Base-by-base conservation (phyloP, 2,888 invertebrate species). In the Tetragnatha montana region DNA sequence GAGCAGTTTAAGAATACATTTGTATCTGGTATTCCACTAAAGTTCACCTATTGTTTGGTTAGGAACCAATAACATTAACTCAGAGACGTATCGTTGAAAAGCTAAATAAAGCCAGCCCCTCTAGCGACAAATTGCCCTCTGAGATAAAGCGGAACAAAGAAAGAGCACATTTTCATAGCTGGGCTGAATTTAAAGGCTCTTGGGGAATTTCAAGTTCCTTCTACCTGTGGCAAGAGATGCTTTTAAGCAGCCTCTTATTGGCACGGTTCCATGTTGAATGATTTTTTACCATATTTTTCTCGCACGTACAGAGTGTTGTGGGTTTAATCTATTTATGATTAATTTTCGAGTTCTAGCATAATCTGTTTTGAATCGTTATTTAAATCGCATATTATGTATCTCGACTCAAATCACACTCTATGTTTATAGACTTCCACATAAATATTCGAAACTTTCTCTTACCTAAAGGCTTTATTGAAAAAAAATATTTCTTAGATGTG, bases 1-100 rank as follows among this genome's bases (percentile, higher is more conserved):
- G 80, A 89, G 75, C 80, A 81, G 84, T 89, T 89, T 85, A 89
- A 81, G 89, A 85, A 89, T 74, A 81, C 80, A 85, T 89, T 89
- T 85, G 76, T 89, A 85, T 89, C 85, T 89, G 80, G 84, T 85
- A 85, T 81, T 85, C 85, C 74, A 80, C 80, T 74, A 80, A 88
- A 80, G 83, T 88, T 80, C 85, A 84, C 84, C 75, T 84, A 81
- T 89, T 89, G 89, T 89, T 89, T 89, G 89, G 84, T 80, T 68
- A 84, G 79, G 70, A 85, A 84, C 89, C 89, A 89, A 89, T 89
- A 81, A 81, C 80, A 85, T 84, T 85, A 84, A 51, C 80, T 85
- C 70, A 8, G 70, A 74, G 85, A 80, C 84, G 74, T 75, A 84
- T 76, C 85, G 74, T 81, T 73, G 81, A 75, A 70, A 75, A 81